These are phyloP conservation scores for Cyprinella venusta DNA, from an alignment of 2,797 vertebrate species.

Conservation along the genomic window DNA sequence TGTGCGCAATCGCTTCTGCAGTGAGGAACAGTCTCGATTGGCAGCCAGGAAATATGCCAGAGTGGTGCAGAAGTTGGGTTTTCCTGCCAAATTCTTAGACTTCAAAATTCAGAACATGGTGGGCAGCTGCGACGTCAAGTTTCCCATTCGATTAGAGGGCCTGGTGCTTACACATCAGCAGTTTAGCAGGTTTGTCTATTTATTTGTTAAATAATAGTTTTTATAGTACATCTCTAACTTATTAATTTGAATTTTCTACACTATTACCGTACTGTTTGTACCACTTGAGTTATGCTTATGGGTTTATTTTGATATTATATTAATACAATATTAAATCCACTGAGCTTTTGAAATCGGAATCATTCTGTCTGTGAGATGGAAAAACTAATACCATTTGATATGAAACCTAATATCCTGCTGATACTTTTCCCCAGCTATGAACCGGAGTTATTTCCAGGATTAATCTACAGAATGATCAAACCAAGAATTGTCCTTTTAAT, in stretches of 20 bases:
- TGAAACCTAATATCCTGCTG: background rate
- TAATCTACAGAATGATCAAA: constrained; percentile 99
- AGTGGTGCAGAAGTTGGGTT: constrained; percentile 98
- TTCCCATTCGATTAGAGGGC: constrained; percentile 96
- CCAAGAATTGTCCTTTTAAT: constrained; percentile 98
- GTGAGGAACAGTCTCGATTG: constrained; percentile 96
- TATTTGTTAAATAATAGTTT: background rate
- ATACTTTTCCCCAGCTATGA: constrained; percentile 85
- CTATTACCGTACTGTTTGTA: background rate
- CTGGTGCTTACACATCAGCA: constrained; percentile 98
- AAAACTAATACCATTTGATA: background rate
- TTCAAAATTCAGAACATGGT: constrained; percentile 99
- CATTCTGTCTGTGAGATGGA: background rate
- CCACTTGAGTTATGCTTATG: background rate
- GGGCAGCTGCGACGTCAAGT: constrained; percentile 98
- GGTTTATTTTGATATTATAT: background rate
- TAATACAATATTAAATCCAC: too few species aligned
- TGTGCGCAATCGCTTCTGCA: constrained; percentile 63
- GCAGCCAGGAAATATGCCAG: constrained; percentile 97
- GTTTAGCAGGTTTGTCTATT: constrained; percentile 89
- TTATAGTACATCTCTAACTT: background rate
- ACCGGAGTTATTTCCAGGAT: constrained; percentile 96
- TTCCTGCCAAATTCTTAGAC: constrained; percentile 98
- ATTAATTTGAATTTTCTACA: too few species aligned
- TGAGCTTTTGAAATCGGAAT: background rate